A percentile compares a stretch with the other conserved stretches of the same genome.
These are phyloP conservation scores for Mythimna ferrago DNA, from an alignment of 2,888 invertebrate species.

Conservation along the genomic window DNA sequence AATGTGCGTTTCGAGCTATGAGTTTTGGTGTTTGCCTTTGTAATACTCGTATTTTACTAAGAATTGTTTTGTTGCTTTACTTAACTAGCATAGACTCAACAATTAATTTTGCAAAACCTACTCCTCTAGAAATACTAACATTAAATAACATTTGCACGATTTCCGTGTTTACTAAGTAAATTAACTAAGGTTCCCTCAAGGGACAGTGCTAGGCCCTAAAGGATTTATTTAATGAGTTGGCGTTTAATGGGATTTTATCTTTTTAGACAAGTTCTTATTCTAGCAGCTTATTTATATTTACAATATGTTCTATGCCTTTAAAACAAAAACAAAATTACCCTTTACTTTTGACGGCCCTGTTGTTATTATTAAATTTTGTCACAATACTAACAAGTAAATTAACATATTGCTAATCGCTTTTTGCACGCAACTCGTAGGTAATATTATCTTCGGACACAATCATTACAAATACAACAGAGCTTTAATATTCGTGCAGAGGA, in stretches of 20 bases:
- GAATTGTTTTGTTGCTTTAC: constrained; percentile 6
- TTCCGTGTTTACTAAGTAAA: background rate
- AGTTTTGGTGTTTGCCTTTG: constrained; percentile 23
- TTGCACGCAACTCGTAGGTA: constrained; percentile 31
- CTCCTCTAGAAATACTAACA: constrained; percentile 1
- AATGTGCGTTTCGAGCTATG: constrained; percentile 42
- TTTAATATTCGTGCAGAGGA: constrained; percentile 22
- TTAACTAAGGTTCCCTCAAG: constrained; percentile 4
- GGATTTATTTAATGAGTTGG: background rate
- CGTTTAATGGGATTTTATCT: background rate
- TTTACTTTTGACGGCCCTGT: constrained; percentile 13
- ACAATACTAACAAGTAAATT: constrained; percentile 38
- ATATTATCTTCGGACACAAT: constrained; percentile 27
- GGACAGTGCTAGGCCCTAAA: background rate
- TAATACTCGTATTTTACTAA: constrained; percentile 17
- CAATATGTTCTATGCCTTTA: background rate
- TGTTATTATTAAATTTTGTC: constrained; percentile 8
- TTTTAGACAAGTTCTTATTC: background rate
- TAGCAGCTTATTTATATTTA: background rate
- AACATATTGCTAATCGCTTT: constrained; percentile 52
- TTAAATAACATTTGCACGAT: background rate
- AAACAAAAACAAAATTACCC: background rate
- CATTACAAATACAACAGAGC: constrained; percentile 29
- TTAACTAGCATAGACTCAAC: background rate
- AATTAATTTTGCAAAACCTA: background rate